Percentiles rank a stretch among this genome's conserved stretches.
phyloP scores from a whole-genome alignment of 35 echinoderm and acorn worm species.

The Anneissia japonica region DNA sequence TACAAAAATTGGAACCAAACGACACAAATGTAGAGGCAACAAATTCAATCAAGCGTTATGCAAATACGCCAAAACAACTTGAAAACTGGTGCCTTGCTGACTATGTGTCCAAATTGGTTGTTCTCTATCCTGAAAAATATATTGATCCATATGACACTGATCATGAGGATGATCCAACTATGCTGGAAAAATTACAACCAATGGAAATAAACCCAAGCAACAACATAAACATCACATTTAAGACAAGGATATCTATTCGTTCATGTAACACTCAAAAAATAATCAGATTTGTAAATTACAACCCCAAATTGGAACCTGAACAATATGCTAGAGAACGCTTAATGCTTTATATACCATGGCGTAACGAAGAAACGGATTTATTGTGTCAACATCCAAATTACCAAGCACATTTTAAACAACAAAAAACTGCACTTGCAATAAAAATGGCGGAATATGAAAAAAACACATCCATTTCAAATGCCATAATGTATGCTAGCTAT shows the following conservation, averaged over 20 bases:
- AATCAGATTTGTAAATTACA: conserved; percentile 28
- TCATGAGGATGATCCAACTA: background rate
- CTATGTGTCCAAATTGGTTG: conserved; percentile 6
- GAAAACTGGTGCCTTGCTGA: conserved; percentile 19
- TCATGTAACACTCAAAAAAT: conserved; percentile 15
- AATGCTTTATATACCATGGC: conserved; percentile 7
- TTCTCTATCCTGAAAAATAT: conserved; percentile 6
- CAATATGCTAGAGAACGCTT: conserved; percentile 14
- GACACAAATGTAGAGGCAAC: conserved; percentile 27
- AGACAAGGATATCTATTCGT: conserved; percentile 5
- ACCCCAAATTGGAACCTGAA: background rate
- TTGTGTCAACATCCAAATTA: background rate
- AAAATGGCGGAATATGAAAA: background rate
- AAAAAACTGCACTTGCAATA: background rate
- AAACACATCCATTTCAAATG: background rate
- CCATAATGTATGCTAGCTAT: background rate
- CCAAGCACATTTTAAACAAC: background rate
- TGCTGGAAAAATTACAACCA: background rate
- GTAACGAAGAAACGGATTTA: background rate
- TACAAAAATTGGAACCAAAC: conserved; percentile 15
- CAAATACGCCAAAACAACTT: background rate
- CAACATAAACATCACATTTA: conserved; percentile 22
- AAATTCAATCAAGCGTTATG: conserved; percentile 25
- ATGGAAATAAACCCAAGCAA: too few species aligned
- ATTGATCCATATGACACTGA: background rate